Percentiles rank a stretch among this genome's conserved stretches.
phyloP scores from a whole-genome alignment of 2,797 vertebrate species.

The Aulostomus chinensis region DNA sequence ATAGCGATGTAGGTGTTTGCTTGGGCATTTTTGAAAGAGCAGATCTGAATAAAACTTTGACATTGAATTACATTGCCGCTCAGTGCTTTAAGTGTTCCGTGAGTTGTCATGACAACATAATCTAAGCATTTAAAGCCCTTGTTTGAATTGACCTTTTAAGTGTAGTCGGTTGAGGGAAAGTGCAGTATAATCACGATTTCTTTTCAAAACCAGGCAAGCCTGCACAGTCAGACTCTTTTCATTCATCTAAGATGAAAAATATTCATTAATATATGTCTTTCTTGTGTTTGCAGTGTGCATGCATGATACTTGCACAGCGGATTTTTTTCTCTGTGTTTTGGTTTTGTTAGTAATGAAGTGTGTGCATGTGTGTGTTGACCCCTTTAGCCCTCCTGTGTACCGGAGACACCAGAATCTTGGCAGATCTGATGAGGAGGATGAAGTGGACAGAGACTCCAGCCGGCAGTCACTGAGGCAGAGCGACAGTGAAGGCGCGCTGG shows the following conservation, averaged over 20 bases:
- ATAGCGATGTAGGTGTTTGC: too few relatives aligned
- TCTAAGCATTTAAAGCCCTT: conserved; percentile 2
- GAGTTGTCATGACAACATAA: conserved; percentile 41
- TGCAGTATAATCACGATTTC: too few relatives aligned
- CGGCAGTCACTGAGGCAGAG: conserved; percentile 76
- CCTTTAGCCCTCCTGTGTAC: conserved; percentile 81
- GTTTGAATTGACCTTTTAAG: conserved; percentile 18
- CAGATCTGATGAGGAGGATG: conserved; percentile 84
- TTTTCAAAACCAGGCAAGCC: too few relatives aligned
- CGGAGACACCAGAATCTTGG: conserved; percentile 78
- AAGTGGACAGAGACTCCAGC: conserved; percentile 54
- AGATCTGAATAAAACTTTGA: conserved; percentile 1
- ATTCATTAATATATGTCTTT: conserved; percentile 4
- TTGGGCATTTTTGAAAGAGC: too few relatives aligned
- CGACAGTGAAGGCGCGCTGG: conserved; percentile 77
- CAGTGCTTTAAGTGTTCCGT: neutral
- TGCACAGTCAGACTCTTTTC: neutral
- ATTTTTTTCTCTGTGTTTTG: conserved; percentile 1
- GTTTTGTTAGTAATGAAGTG: conserved; percentile 31
- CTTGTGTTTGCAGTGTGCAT: neutral
- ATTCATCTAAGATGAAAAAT: conserved; percentile 3
- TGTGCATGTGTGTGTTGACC: conserved; percentile 56
- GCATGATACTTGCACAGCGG: conserved; percentile 16
- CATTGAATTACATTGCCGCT: neutral
- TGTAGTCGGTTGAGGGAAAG: neutral